Conservation (phyloP, 2,888 invertebrate genomes). For the Drosophila koepferae region DNA sequence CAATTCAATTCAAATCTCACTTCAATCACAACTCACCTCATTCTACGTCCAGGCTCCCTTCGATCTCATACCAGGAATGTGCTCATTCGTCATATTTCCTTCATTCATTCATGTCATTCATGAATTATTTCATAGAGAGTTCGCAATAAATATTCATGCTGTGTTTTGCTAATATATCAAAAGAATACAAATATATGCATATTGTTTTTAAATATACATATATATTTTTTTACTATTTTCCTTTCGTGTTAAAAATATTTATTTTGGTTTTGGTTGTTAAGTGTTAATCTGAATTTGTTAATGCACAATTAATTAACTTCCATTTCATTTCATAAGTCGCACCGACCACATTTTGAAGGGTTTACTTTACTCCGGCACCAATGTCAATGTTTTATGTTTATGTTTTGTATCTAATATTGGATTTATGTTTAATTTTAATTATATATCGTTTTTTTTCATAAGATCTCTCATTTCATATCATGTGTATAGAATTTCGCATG, state of each 20-base stretch:
- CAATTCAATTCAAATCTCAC: background rate
- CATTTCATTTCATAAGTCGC: constrained; percentile 66
- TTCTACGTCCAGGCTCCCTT: constrained; percentile 32
- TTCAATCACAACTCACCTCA: constrained; percentile 44
- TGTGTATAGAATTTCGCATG: constrained; percentile 62
- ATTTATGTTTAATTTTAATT: constrained; percentile 23
- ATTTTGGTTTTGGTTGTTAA: constrained; percentile 36
- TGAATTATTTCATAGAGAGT: constrained; percentile 27
- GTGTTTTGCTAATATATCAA: constrained; percentile 77
- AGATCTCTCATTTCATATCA: constrained; percentile 42
- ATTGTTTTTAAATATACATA: background rate
- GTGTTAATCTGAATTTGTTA: constrained; percentile 13
- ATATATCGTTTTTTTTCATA: constrained; percentile 3
- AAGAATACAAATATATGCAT: constrained; percentile 5
- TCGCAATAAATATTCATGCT: constrained; percentile 70
- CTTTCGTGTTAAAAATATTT: constrained; percentile 37
- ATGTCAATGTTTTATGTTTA: constrained; percentile 64
- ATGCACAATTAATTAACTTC: constrained; percentile 47
- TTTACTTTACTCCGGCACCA: constrained; percentile 19
- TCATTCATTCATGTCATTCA: constrained; percentile 37
- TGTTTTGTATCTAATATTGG: constrained; percentile 58
- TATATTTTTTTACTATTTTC: background rate
- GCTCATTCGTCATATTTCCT: constrained; percentile 26
- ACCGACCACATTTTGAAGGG: constrained; percentile 17
- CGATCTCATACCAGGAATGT: constrained; percentile 28